phyloP scores from a whole-genome alignment of 2,113 vertebrate species.

The Hippocampus zosterae region DNA sequence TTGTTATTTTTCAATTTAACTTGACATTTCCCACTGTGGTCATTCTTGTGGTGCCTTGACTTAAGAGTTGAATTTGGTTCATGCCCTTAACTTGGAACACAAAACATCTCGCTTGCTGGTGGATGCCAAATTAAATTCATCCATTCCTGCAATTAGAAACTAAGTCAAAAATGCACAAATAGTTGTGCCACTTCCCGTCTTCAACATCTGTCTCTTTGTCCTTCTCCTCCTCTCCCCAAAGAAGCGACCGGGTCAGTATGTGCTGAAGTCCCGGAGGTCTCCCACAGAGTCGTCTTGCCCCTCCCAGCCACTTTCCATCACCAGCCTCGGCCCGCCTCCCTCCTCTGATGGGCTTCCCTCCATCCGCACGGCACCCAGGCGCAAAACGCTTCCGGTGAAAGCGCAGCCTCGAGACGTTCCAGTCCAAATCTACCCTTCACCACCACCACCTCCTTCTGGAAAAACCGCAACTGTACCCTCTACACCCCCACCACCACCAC shows the following conservation, averaged over 20 bases:
- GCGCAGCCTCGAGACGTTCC: slow-evolving; percentile 59
- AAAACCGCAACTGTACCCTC: not conserved
- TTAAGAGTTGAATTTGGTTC: too few species aligned
- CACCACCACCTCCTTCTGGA: slow-evolving; percentile 34
- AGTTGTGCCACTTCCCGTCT: not conserved
- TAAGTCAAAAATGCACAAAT: not conserved
- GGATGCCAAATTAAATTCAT: not conserved
- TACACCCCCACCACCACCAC: not conserved
- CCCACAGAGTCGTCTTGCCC: slow-evolving; percentile 18
- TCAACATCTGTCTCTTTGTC: not conserved
- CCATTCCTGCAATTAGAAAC: not conserved
- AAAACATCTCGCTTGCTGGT: too few species aligned
- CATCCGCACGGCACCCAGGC: slow-evolving; percentile 22
- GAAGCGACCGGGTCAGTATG: slow-evolving; percentile 75
- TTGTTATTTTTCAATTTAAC: too few species aligned
- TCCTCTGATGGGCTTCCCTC: slow-evolving; percentile 11
- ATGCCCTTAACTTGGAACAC: too few species aligned
- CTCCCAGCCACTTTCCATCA: slow-evolving; percentile 46
- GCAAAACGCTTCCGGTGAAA: slow-evolving; percentile 42
- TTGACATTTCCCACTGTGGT: too few species aligned
- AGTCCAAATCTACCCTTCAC: slow-evolving; percentile 58
- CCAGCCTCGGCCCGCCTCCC: slow-evolving; percentile 35
- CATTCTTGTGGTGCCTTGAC: too few species aligned
- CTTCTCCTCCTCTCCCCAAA: slow-evolving; percentile 43
- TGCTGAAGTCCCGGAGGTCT: slow-evolving; percentile 67